These are phyloP conservation scores for Dione vanillae DNA, from an alignment of 2,888 invertebrate genomes.

Conservation along the genomic window DNA sequence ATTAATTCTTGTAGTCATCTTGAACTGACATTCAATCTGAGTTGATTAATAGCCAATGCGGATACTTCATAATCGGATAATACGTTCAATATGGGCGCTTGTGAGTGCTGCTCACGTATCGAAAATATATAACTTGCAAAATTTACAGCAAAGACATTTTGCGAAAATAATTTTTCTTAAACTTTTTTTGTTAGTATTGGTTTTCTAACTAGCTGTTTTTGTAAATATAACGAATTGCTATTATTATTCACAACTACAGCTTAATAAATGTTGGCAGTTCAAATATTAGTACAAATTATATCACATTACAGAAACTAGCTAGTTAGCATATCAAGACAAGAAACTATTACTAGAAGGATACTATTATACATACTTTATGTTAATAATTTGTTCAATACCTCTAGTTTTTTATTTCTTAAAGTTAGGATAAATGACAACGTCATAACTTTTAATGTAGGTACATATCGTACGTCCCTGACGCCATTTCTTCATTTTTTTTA, in stretches of 20 bases:
- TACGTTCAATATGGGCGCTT: constrained; percentile 23
- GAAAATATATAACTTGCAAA: constrained; percentile 17
- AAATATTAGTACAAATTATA: too few species aligned
- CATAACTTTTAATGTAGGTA: constrained; percentile 30
- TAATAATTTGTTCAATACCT: constrained; percentile 15
- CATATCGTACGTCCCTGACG: constrained; percentile 9
- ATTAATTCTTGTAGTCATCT: constrained; percentile 67
- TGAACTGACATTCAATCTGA: constrained; percentile 58
- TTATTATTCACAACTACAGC: too few species aligned
- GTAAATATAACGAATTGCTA: too few species aligned
- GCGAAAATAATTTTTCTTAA: not conserved
- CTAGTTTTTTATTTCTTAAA: constrained; percentile 18
- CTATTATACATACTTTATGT: not conserved
- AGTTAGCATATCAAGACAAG: not conserved
- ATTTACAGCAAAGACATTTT: constrained; percentile 11
- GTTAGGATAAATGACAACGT: constrained; percentile 7
- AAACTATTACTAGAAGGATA: not conserved
- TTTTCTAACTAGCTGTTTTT: too few species aligned
- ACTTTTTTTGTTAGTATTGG: not conserved
- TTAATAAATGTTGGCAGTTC: too few species aligned
- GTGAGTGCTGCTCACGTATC: constrained; percentile 22
- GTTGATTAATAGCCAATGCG: constrained; percentile 60
- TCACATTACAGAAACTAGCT: too few species aligned
- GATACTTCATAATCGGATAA: constrained; percentile 43
- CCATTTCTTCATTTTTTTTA: constrained; percentile 19